Percentiles rank a stretch among this genome's conserved stretches.
Evolutionary conservation across 92 coral and sea anemone species (phyloP).

Genomic region (Porites divaricata): DNA sequence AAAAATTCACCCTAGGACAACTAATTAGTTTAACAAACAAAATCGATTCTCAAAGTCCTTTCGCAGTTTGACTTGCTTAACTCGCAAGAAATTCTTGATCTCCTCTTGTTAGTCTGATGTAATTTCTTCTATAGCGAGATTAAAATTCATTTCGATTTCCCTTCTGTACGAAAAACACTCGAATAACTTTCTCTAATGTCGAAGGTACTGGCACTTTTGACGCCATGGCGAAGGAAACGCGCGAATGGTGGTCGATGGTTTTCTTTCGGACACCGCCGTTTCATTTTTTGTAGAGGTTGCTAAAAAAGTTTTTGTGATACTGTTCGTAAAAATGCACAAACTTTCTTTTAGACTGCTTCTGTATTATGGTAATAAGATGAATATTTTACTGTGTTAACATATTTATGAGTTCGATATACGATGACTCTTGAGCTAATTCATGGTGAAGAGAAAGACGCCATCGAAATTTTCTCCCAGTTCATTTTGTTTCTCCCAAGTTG

Average conservation of each 20-base stretch:
- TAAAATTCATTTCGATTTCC: constrained; percentile 25
- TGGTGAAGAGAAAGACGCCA: constrained; percentile 30
- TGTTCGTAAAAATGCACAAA: constrained; percentile 21
- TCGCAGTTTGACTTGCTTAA: constrained; percentile 31
- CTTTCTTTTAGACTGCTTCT: constrained; percentile 43
- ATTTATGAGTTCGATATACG: constrained; percentile 80
- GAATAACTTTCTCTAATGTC: constrained; percentile 23
- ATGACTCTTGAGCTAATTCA: constrained; percentile 74
- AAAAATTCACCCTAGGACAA: constrained; percentile 66
- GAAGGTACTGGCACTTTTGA: constrained; percentile 14
- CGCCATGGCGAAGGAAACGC: constrained; percentile 26
- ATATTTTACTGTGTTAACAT: constrained; percentile 75
- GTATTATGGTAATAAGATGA: constrained; percentile 89
- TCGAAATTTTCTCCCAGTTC: constrained; percentile 4
- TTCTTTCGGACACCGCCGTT: constrained; percentile 58
- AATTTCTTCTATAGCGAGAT: neutral
- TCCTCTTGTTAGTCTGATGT: neutral
- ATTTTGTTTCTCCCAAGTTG: neutral
- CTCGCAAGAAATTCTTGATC: constrained; percentile 15
- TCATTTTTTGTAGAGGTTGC: neutral
- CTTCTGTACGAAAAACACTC: neutral
- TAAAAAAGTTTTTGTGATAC: neutral
- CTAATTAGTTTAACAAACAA: constrained; percentile 77
- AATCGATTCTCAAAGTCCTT: constrained; percentile 45
- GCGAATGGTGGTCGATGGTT: constrained; percentile 11